These are phyloP conservation scores for Rattus rattus DNA, from an alignment of 2,113 vertebrate species.

Conservation along the genomic window DNA sequence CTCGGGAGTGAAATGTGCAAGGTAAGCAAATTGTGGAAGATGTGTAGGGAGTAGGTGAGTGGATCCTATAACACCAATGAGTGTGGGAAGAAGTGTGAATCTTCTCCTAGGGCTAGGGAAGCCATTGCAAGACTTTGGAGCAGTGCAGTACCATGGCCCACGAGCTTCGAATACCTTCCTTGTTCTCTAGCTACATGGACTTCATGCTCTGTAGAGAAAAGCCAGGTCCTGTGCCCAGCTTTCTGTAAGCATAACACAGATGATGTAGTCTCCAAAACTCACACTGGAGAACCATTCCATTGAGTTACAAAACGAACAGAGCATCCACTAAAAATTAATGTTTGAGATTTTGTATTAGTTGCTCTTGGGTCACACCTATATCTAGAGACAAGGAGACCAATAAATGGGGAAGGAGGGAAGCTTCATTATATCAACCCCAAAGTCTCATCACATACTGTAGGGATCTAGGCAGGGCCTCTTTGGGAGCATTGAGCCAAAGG, in stretches of 20 bases:
- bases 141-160: background rate
- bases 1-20: background rate
- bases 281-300: background rate
- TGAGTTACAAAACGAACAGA: background rate
- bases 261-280: background rate
- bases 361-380: background rate
- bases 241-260: background rate
- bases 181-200: background rate
- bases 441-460: accelerated
- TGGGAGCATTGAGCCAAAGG: background rate
- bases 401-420: too few species aligned
- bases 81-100: background rate
- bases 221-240: background rate
- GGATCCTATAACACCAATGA: background rate
- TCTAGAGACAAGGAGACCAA: background rate
- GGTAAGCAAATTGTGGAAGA: background rate
- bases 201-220: background rate
- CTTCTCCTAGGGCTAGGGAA: background rate
- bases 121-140: background rate
- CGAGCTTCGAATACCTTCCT: background rate
- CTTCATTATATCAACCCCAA: background rate
- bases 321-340: background rate
- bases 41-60: background rate
- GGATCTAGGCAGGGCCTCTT: background rate
- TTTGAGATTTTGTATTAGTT: background rate